Base-by-base conservation (phyloP, 2,888 invertebrate species). In the Itoplectis maculator region DNA sequence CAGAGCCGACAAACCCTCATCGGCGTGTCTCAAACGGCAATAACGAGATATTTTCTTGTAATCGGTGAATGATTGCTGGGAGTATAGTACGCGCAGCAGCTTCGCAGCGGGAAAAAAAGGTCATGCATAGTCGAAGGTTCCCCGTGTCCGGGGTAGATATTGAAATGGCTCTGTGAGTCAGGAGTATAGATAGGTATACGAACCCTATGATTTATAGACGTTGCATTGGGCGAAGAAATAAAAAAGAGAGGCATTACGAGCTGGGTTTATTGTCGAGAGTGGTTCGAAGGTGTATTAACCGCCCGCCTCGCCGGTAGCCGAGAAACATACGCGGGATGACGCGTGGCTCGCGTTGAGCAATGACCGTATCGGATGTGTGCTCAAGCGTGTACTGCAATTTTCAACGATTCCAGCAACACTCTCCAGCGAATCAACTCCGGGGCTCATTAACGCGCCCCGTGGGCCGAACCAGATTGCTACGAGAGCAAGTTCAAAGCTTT, bases 321-420 rank as follows among this genome's bases (percentile, higher is more conserved):
- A 37, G 45, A 35, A 15, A 37, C 56, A 49, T 18, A 40, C 59
- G 54, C 61, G 45, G 51, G 72, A 73, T 51, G 74, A 75, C 54
- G 66, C 56, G 51, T 66, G 69, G 29, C 51, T 42, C 84, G 85
- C 47, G 68, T 91, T 91, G 88, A 89, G 91, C 88, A 91, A 88
- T 86, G 86, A 85, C 83, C 86, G 87, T 84, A 75, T 89, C 87
- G 85, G 84, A 87, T 89, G 88, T 87, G 79, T 90, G 80, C 68
- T 86, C 88, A 88, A 87, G 89, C 90, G 87, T 91, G 86, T 86
- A 79, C 72, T 85, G 74, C 83, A 84, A 89, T 87, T 88, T 87
- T 75, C 66, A 63, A 79, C 69, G 77, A 76, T 78, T 74, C 66
- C 18, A 73, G 75, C 56, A 56, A 74, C 42, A 35, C 66, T 54